These are phyloP conservation scores for Polymixis lichenea DNA, from an alignment of 2,888 invertebrate species.

Conservation along the genomic window DNA sequence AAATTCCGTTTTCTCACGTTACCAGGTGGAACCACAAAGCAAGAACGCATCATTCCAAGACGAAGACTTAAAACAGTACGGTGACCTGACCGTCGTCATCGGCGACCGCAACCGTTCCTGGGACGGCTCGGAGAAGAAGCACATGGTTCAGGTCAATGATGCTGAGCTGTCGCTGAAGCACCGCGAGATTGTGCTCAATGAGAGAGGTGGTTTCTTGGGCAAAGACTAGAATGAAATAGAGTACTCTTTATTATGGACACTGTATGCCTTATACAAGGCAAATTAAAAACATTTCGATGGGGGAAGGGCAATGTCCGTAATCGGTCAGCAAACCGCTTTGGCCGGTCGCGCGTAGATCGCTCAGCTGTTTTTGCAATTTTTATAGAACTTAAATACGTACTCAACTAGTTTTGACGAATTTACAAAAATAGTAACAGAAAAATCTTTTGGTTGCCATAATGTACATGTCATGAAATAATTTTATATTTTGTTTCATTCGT, in stretches of 20 bases:
- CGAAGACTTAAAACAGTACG: constrained; percentile 69
- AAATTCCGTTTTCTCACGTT: neutral
- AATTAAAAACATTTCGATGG: too few relatives aligned
- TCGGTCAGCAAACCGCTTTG: too few relatives aligned
- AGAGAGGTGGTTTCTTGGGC: constrained; percentile 74
- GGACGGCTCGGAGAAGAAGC: constrained; percentile 74
- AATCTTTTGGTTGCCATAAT: too few relatives aligned
- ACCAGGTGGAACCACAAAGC: constrained; percentile 72
- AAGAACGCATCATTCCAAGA: constrained; percentile 78
- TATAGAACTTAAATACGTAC: too few relatives aligned
- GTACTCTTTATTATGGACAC: neutral
- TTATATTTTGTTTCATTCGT: too few relatives aligned
- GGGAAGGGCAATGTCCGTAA: too few relatives aligned
- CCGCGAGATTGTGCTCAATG: constrained; percentile 80
- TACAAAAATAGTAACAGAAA: too few relatives aligned
- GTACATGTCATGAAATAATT: too few relatives aligned
- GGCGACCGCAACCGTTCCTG: constrained; percentile 77
- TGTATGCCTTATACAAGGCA: too few relatives aligned
- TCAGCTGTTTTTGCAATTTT: too few relatives aligned
- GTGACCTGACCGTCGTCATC: constrained; percentile 59
- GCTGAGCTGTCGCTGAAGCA: constrained; percentile 78
- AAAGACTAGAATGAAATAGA: neutral
- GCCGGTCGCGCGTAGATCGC: too few relatives aligned
- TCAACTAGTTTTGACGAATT: too few relatives aligned
- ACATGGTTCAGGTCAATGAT: constrained; percentile 75